Conservation (phyloP, 1,140 invertebrate genomes). For the Ceratosolen fusciceps region DNA sequence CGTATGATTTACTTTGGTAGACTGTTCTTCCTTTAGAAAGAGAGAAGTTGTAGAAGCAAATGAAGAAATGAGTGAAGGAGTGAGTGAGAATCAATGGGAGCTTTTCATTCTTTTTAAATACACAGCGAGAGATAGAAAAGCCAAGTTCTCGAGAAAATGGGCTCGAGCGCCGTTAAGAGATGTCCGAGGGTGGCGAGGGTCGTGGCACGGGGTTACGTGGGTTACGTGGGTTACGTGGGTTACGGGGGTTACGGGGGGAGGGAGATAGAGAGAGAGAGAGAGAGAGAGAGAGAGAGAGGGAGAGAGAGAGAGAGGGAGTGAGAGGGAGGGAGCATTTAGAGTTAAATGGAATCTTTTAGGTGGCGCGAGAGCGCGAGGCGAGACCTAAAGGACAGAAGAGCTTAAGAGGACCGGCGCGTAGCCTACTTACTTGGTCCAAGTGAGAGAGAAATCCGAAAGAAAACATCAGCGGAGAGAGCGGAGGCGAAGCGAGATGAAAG, state of each 20-base stretch:
- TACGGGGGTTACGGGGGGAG: too few species aligned
- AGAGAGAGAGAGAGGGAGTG: constrained; percentile 26
- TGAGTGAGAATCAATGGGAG: constrained; percentile 19
- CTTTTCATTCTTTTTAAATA: constrained; percentile 24
- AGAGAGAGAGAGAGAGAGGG: too few species aligned
- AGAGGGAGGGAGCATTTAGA: background rate
- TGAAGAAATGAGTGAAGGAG: background rate
- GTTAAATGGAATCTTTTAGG: constrained; percentile 43
- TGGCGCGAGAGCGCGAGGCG: background rate
- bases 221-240: too few species aligned
- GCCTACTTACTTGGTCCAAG: background rate
- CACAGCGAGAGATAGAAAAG: constrained; percentile 17
- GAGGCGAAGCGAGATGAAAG: constrained; percentile 46
- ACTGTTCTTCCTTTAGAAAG: too few species aligned
- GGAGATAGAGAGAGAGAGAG: too few species aligned
- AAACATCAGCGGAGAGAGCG: background rate
- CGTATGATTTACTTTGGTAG: constrained; percentile 30
- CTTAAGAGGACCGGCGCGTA: constrained; percentile 6
- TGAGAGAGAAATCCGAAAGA: background rate
- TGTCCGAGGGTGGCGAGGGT: too few species aligned
- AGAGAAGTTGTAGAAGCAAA: background rate
- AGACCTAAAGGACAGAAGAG: background rate
- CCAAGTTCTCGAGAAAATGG: too few species aligned
- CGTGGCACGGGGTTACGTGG: too few species aligned
- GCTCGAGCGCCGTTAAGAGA: too few species aligned